phyloP scores from a whole-genome alignment of 2,113 vertebrate species.

The Butorides virescens region DNA sequence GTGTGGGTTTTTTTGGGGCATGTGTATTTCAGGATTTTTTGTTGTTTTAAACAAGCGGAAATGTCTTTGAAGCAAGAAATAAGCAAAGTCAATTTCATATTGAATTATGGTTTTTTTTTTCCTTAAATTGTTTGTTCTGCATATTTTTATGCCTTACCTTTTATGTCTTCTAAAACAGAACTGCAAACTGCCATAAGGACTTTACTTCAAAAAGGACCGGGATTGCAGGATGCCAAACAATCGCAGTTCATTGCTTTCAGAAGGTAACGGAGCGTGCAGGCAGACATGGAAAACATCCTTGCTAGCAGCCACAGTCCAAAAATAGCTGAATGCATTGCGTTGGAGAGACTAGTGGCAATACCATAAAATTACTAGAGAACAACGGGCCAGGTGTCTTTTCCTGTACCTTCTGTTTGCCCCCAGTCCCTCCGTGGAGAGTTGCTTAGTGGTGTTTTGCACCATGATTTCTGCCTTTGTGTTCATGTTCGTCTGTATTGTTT shows the following conservation, averaged over 20 bases:
- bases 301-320: not conserved
- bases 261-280: conserved; percentile 67
- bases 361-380: not conserved
- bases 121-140: not conserved
- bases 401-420: not conserved
- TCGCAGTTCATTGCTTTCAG: conserved; percentile 88
- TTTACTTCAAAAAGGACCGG: conserved; percentile 75
- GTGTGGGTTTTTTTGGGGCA: not conserved
- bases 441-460: not conserved
- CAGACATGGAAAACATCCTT: not conserved
- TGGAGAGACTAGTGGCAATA: not conserved
- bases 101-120: not conserved
- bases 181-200: conserved; percentile 68
- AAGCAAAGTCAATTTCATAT: not conserved
- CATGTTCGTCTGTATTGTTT: not conserved
- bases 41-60: not conserved
- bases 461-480: not conserved
- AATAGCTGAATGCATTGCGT: not conserved
- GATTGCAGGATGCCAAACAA: conserved; percentile 66
- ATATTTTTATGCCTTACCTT: not conserved
- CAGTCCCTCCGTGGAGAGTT: not conserved
- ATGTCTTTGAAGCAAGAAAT: not conserved
- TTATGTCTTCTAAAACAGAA: conserved; percentile 60
- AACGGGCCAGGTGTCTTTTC: not conserved
- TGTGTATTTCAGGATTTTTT: not conserved